Evolutionary conservation across 2,797 vertebrate genomes (phyloP).

Genomic region (Liasis olivaceus): DNA sequence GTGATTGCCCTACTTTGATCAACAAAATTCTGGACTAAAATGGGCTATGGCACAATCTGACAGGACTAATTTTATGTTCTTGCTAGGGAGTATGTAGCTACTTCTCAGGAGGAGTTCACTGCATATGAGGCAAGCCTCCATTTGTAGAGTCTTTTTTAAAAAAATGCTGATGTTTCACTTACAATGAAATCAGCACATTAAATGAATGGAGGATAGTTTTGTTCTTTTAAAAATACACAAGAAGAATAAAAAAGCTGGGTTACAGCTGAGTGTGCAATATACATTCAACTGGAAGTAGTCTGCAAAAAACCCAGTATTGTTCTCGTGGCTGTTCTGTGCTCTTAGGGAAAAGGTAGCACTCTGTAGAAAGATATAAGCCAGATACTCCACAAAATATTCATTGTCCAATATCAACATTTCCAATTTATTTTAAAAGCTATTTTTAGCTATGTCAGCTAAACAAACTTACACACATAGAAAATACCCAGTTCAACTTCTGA

Average conservation of each 20-base stretch:
- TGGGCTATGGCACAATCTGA: not conserved
- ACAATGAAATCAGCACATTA: not conserved
- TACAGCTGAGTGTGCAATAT: not conserved
- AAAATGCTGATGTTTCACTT: not conserved
- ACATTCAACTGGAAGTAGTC: not conserved
- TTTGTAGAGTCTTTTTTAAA: not conserved
- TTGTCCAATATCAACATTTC: not conserved
- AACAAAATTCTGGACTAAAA: not conserved
- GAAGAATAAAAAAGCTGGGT: not conserved
- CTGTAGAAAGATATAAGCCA: not conserved
- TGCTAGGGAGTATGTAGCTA: not conserved
- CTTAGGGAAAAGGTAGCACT: not conserved
- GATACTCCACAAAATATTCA: not conserved
- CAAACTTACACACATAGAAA: conserved; percentile 49
- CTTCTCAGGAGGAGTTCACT: not conserved
- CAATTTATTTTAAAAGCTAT: not conserved
- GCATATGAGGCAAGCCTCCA: not conserved
- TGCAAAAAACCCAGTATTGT: not conserved
- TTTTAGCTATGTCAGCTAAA: not conserved
- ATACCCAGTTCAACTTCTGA: conserved; percentile 61
- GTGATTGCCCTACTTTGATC: not conserved
- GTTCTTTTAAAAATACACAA: not conserved
- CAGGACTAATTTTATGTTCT: not conserved
- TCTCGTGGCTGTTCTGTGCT: not conserved
- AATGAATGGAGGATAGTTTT: not conserved